A percentile compares a stretch with the other conserved stretches of the same genome.
Evolutionary conservation across 2,888 invertebrate genomes (phyloP).

Genomic region (Leptarthrus brevirostris): DNA sequence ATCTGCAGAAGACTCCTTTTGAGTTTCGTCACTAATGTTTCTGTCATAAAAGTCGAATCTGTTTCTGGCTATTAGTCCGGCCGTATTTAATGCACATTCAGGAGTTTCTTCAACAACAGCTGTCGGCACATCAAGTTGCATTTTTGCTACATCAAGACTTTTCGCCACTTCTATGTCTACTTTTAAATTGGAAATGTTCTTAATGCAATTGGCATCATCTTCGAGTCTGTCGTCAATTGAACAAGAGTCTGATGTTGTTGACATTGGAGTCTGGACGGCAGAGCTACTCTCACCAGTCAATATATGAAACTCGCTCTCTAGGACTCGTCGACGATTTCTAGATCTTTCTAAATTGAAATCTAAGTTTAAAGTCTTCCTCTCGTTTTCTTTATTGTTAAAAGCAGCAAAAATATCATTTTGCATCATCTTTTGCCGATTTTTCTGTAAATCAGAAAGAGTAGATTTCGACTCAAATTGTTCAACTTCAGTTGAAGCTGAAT

Average conservation of each 20-base stretch:
- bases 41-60: conserved; percentile 58
- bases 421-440: conserved; percentile 64
- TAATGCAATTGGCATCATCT: conserved; percentile 17
- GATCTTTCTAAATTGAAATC: conserved; percentile 59
- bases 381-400: conserved; percentile 57
- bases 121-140: conserved; percentile 50
- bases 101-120: conserved; percentile 57
- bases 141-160: conserved; percentile 51
- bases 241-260: conserved; percentile 58
- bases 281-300: conserved; percentile 55
- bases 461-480: conserved; percentile 11
- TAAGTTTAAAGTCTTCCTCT: conserved; percentile 57
- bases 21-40: conserved; percentile 24
- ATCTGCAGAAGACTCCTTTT: conserved; percentile 21
- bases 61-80: conserved; percentile 58
- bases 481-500: conserved; percentile 52
- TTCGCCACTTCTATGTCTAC: conserved; percentile 48
- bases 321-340: conserved; percentile 59
- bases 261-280: conserved; percentile 58
- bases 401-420: conserved; percentile 60
- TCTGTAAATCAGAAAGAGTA: conserved; percentile 62
- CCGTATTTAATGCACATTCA: conserved; percentile 60
- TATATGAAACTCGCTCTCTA: conserved; percentile 60
- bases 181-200: background rate
- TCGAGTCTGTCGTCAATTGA: conserved; percentile 31